These are phyloP conservation scores for Gastrophryne carolinensis DNA, from an alignment of 2,797 vertebrate genomes.

Conservation along the genomic window DNA sequence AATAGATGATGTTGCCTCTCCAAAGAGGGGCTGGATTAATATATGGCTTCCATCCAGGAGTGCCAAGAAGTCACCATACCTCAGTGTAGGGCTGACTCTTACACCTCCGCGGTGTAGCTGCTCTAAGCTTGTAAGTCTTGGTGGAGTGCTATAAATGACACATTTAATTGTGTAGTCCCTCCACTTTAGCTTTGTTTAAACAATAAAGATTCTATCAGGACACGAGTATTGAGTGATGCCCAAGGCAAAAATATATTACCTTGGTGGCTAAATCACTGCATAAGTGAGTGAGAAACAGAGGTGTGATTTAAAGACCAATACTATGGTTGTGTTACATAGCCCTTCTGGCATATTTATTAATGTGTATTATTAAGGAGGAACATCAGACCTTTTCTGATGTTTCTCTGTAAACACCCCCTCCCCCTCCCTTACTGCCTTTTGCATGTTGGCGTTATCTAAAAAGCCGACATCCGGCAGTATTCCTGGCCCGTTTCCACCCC, in stretches of 20 bases:
- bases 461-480: too few species aligned
- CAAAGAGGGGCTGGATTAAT: slow-evolving; percentile 35
- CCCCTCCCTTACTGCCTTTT: too few species aligned
- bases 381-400: too few species aligned
- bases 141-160: slow-evolving; percentile 48
- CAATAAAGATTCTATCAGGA: slow-evolving; percentile 44
- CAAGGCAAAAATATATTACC: slow-evolving; percentile 29
- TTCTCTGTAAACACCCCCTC: too few species aligned
- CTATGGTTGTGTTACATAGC: background rate
- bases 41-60: slow-evolving; percentile 30
- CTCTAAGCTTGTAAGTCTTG: slow-evolving; percentile 24
- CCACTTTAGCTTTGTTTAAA: slow-evolving; percentile 48
- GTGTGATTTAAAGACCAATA: slow-evolving; percentile 25
- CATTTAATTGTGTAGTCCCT: slow-evolving; percentile 22
- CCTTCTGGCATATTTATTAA: background rate
- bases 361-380: background rate
- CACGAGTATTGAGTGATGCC: slow-evolving; percentile 43
- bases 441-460: too few species aligned
- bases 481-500: too few species aligned
- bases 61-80: slow-evolving; percentile 45
- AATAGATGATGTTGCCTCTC: slow-evolving; percentile 43
- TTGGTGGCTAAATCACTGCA: slow-evolving; percentile 28
- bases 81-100: slow-evolving; percentile 20
- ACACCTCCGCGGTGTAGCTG: background rate
- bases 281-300: slow-evolving; percentile 20